These are phyloP conservation scores for Diarsia brunnea DNA, from an alignment of 2,888 invertebrate genomes.

Conservation along the genomic window DNA sequence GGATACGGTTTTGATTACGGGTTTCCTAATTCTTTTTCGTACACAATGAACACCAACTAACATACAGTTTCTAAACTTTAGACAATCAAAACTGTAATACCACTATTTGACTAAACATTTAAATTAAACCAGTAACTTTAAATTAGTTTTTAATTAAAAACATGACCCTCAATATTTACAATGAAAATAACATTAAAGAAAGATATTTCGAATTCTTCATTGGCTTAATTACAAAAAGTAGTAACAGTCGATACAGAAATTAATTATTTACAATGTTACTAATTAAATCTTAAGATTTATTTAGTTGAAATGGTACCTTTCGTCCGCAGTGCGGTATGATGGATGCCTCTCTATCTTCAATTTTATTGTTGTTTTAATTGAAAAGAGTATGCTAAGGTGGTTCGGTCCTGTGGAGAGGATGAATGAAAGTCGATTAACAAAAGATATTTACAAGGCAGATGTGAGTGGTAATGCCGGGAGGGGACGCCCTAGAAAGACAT, in stretches of 20 bases:
- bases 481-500: too few relatives aligned
- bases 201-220: constrained; percentile 5
- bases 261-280: constrained; percentile 46
- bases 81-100: neutral
- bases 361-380: too few relatives aligned
- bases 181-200: neutral
- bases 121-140: neutral
- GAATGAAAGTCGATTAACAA: too few relatives aligned
- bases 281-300: constrained; percentile 20
- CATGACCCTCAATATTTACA: neutral
- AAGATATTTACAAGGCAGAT: too few relatives aligned
- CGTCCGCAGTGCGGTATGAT: too few relatives aligned
- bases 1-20: too few relatives aligned
- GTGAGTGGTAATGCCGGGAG: too few relatives aligned
- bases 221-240: constrained; percentile 38
- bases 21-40: too few relatives aligned
- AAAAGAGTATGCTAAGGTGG: too few relatives aligned
- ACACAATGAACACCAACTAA: neutral
- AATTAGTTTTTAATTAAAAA: constrained; percentile 9
- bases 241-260: constrained; percentile 43
- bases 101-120: neutral
- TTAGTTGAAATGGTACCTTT: neutral
- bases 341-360: too few relatives aligned
- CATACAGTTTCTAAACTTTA: neutral
- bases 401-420: too few relatives aligned